These are phyloP conservation scores for Myzus persicae DNA, from an alignment of 1,140 invertebrate genomes.

Conservation along the genomic window DNA sequence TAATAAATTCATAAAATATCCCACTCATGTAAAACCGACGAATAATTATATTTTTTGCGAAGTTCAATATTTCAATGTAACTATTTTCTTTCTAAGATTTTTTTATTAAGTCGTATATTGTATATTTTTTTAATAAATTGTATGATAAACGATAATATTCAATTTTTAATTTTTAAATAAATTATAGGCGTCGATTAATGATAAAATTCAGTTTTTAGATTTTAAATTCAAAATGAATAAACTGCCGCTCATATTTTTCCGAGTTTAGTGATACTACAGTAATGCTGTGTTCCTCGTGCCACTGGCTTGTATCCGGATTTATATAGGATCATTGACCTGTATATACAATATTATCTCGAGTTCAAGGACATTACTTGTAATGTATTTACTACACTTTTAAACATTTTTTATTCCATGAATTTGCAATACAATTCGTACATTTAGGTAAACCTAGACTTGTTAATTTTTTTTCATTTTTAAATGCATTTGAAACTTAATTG, in stretches of 20 bases:
- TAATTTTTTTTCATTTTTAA: not conserved
- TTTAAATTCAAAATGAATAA: conserved; percentile 15
- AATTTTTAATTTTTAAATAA: not conserved
- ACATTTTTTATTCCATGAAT: not conserved
- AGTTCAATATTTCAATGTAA: not conserved
- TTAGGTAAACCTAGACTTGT: too few species aligned
- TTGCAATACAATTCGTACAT: not conserved
- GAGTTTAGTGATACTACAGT: not conserved
- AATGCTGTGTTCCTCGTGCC: not conserved
- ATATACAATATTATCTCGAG: conserved; percentile 20
- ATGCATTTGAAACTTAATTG: not conserved
- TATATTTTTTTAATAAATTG: not conserved
- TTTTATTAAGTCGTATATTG: not conserved
- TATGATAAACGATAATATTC: not conserved
- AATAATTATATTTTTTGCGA: not conserved
- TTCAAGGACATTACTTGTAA: conserved; percentile 41
- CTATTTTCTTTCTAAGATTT: not conserved
- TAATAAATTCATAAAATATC: too few species aligned
- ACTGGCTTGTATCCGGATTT: not conserved
- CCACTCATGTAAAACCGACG: not conserved
- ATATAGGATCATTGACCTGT: conserved; percentile 22
- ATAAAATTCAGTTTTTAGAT: not conserved
- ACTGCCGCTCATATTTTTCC: not conserved
- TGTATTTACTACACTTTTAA: not conserved
- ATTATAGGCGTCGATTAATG: not conserved